Percentiles rank a stretch among this genome's conserved stretches.
Evolutionary conservation across 2,888 invertebrate species (phyloP).

Genomic region (Hanleya hanleyi): DNA sequence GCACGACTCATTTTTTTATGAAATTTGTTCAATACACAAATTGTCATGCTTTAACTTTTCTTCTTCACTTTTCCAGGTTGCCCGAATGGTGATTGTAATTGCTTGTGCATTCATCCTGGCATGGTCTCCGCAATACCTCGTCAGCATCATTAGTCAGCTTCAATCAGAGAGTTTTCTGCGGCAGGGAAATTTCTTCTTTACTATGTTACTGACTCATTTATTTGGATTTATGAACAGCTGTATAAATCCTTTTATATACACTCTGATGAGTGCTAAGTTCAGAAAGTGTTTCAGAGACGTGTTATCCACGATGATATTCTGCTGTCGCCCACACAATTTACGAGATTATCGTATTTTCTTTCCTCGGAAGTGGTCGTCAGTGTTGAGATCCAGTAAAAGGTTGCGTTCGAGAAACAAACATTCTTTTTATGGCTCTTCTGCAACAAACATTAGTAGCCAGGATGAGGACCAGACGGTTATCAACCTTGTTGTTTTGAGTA

Average conservation of each 20-base stretch:
- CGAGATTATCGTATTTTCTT: neutral
- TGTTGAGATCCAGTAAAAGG: neutral
- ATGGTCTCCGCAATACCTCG: slow-evolving; percentile 75
- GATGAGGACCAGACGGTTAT: neutral
- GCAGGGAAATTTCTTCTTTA: slow-evolving; percentile 73
- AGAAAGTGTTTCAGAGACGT: slow-evolving; percentile 61
- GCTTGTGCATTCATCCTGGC: slow-evolving; percentile 72
- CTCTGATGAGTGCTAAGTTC: slow-evolving; percentile 74
- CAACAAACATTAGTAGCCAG: neutral
- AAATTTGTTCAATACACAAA: too few relatives aligned
- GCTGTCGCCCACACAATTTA: neutral
- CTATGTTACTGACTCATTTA: slow-evolving; percentile 74
- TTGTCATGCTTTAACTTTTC: neutral
- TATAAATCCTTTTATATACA: slow-evolving; percentile 75
- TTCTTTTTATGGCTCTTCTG: neutral
- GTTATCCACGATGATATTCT: neutral
- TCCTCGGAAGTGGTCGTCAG: neutral
- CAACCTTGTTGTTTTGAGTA: neutral
- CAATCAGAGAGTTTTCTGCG: slow-evolving; percentile 70
- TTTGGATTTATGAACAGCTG: slow-evolving; percentile 74
- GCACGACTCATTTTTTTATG: neutral
- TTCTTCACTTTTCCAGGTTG: slow-evolving; percentile 63
- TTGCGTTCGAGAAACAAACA: neutral
- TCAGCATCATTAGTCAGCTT: slow-evolving; percentile 73
- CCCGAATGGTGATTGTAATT: slow-evolving; percentile 75